Evolutionary conservation across 2,797 vertebrate genomes (phyloP).

Genomic region (Mallotus villosus): DNA sequence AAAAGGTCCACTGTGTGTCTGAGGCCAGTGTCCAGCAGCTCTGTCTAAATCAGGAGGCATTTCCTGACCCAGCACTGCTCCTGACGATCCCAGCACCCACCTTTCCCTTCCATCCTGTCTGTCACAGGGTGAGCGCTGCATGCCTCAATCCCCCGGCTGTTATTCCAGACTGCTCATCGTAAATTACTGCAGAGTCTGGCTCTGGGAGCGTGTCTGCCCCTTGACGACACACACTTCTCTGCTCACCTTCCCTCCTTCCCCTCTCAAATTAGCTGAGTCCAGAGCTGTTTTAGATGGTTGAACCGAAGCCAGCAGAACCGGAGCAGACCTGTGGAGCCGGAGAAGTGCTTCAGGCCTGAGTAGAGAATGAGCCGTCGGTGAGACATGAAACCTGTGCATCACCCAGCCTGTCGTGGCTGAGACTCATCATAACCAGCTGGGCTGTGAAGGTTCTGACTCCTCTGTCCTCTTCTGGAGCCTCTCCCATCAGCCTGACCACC

Average conservation of each 20-base stretch:
- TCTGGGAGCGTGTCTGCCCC: neutral
- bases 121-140: slow-evolving; percentile 2
- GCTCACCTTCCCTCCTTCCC: neutral
- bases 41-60: slow-evolving; percentile 35
- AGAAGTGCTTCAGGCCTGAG: slow-evolving; percentile 10
- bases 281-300: slow-evolving; percentile 1
- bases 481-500: slow-evolving; percentile 47
- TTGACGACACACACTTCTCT: slow-evolving; percentile 15
- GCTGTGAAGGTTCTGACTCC: neutral
- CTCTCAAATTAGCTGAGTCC: neutral
- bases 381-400: slow-evolving; percentile 25
- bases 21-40: slow-evolving; percentile 1
- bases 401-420: slow-evolving; percentile 21
- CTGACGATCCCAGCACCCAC: neutral
- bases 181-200: slow-evolving; percentile 20
- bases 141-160: slow-evolving; percentile 15
- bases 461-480: slow-evolving; percentile 16
- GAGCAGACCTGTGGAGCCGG: slow-evolving; percentile 21
- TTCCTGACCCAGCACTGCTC: slow-evolving; percentile 13
- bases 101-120: slow-evolving; percentile 24
- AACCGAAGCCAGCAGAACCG: slow-evolving; percentile 13
- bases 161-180: slow-evolving; percentile 22
- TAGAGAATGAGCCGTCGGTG: neutral
- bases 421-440: slow-evolving; percentile 28
- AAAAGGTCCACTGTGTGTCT: neutral